Percentiles rank a stretch among this genome's conserved stretches.
Conservation (phyloP, 2,797 vertebrate species). For the Arrhamphus sclerolepis region DNA sequence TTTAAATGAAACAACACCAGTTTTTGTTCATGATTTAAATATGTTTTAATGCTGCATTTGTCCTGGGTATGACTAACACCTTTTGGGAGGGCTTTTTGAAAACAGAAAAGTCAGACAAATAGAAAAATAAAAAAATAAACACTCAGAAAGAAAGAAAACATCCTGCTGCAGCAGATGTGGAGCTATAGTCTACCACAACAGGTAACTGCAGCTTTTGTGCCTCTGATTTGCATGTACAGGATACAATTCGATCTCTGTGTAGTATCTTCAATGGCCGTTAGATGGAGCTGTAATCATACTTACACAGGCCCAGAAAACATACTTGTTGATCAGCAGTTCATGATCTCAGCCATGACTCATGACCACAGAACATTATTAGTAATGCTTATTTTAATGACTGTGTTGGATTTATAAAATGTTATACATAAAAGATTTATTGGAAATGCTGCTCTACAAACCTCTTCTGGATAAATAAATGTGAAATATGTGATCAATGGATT, state of each 20-base stretch:
- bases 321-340: conserved; percentile 1
- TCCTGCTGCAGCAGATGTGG: neutral
- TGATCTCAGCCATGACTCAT: conserved; percentile 13
- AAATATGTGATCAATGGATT: conserved; percentile 27
- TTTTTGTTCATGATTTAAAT: neutral
- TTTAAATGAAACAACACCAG: conserved; percentile 1
- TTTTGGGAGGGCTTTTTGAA: no score
- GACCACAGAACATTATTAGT: conserved; percentile 7
- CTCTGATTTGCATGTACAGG: no score
- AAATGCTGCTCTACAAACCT: conserved; percentile 9
- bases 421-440: conserved; percentile 1
- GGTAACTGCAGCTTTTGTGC: conserved; percentile 34
- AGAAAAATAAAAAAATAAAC: no score
- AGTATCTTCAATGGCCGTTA: conserved; percentile 38
- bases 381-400: neutral
- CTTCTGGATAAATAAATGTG: conserved; percentile 12
- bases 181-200: neutral
- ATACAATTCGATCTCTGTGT: neutral
- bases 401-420: conserved; percentile 15
- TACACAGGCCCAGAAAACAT: conserved; percentile 1
- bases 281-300: conserved; percentile 65
- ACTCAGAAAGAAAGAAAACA: neutral
- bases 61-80: no score
- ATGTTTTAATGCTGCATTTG: no score
- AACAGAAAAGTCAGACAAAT: no score